Base-by-base conservation (phyloP, 2,113 vertebrate genomes). In the Boleophthalmus pectinirostris region DNA sequence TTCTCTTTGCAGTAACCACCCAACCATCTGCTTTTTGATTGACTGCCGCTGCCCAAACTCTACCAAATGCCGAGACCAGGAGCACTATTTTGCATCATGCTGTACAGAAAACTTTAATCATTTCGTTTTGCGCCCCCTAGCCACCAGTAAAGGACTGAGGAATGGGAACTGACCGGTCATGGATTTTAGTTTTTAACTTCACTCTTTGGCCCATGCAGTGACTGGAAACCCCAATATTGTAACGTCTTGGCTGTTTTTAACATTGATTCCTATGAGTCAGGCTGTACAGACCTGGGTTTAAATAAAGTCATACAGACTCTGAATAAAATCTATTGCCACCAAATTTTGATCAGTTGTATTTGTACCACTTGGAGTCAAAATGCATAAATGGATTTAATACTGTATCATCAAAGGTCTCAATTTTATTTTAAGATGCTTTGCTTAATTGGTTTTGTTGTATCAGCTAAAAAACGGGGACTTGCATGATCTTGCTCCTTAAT, bases 1-100 rank as follows among this genome's bases (percentile, higher is more conserved):
- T 54, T 66, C 66, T 68, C 69, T 3, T 77, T 74, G 61, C 85
- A 92, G 92, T 93, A 91, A 92, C 77, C 16, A 70, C 74, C 66
- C 74, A 70, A 86, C 69, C 69, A 78, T 66, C 68, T 88, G 73
- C 82, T 78, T 85, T 82, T 79, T 65, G 68, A 72, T 63, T 77
- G 82, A 80, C 80, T 79, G 83, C 81, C 82, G 84, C 82, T 82
- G 84, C 56, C 66, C 53, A 71, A 82, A 86, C 5, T 69, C 66
- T 66, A 63, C 75, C 77, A 67, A 74, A 78, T 72, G 73, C 73
- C 70, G 77, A 88, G 77, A 1, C 63, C 73, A 20, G 77, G 86
- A 80, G 70, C 68, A 65, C 71, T 68, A 69, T 71, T 78, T 80
- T 86, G 73, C 85, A 87, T 80, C 81, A 70, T 77, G 74, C 68